phyloP scores from a whole-genome alignment of 2,888 invertebrate genomes.

The Heliconius erato region DNA sequence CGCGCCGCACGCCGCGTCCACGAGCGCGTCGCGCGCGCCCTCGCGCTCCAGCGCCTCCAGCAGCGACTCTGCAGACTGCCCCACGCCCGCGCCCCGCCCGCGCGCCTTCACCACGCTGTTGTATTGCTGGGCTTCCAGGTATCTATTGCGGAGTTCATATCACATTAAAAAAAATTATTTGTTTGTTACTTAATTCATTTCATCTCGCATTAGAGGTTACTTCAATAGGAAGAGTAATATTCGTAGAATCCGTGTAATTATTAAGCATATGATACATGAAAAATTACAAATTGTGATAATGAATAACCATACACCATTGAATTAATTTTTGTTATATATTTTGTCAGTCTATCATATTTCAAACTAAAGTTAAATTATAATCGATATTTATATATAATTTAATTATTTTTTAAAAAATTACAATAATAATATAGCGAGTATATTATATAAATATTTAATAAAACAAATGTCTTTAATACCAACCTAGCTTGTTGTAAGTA shows the following conservation, averaged over 20 bases:
- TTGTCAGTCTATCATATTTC: neutral
- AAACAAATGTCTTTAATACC: neutral
- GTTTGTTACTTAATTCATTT: too few species aligned
- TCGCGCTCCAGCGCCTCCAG: constrained; percentile 66
- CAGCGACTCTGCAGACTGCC: constrained; percentile 79
- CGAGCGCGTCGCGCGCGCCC: constrained; percentile 80
- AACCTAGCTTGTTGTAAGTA: constrained; percentile 87
- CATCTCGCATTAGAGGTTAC: too few species aligned
- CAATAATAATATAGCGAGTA: too few species aligned
- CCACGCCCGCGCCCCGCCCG: constrained; percentile 67
- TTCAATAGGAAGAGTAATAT: too few species aligned
- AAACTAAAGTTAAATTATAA: neutral
- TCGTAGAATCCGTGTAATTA: neutral
- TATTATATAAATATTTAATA: neutral
- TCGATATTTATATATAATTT: neutral
- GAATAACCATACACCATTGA: neutral
- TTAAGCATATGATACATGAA: neutral
- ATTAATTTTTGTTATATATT: too few species aligned
- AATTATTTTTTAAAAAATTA: too few species aligned
- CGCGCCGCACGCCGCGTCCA: constrained; percentile 80
- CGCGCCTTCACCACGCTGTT: constrained; percentile 71
- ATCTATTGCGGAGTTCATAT: constrained; percentile 60
- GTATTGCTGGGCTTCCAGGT: constrained; percentile 85
- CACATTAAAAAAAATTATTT: too few species aligned
- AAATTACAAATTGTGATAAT: neutral